Base-by-base conservation (phyloP, 2,888 invertebrate genomes). In the Drosophila paranaensis region DNA sequence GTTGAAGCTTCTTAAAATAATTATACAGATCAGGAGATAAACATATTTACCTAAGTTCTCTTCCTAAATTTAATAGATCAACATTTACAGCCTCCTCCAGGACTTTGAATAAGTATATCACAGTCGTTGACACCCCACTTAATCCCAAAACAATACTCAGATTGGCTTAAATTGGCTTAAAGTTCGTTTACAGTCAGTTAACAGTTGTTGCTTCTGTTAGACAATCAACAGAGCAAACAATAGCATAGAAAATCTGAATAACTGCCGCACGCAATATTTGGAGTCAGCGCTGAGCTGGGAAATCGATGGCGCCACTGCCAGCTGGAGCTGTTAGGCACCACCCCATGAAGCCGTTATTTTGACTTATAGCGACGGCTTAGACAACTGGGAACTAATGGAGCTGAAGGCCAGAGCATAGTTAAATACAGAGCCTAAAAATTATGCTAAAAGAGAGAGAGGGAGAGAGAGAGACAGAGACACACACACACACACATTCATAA, bases 341-440 rank as follows among this genome's bases (percentile, higher is more conserved):
- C 39, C 16, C n/a, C 27, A 42, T 69, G 65, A 71, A 72, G 81
- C 79, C 68, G 73, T 79, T 83, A 75, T 73, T 83, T 83, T 77
- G 77, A 86, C 74, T 74, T 83, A 86, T 71, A 77, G 74, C 68
- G 53, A 53, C 30, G 77, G 70, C 80, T 80, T 70, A 70, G 68
- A 70, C 72, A 39, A 63, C 71, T 63, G 75, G 55, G 57, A 60
- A 66, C 84, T 83, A 86, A 83, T 83, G 79, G 87, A 81, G 79
- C 75, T 69, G 69, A 81, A 82, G 79, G 63, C 70, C 65, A 74
- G 56, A 53, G 57, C 75, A 56, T 48, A 72, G 50, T 56, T 62
- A 68, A 57, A 67, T 60, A 64, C 63, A 65, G 67, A 40, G 69
- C 76, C 78, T 58, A 58, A 72, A 72, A 74, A 78, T 78, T 80